Percentiles rank a stretch among this genome's conserved stretches.
Conservation (phyloP, 1,140 invertebrate genomes). For the Popillia japonica region DNA sequence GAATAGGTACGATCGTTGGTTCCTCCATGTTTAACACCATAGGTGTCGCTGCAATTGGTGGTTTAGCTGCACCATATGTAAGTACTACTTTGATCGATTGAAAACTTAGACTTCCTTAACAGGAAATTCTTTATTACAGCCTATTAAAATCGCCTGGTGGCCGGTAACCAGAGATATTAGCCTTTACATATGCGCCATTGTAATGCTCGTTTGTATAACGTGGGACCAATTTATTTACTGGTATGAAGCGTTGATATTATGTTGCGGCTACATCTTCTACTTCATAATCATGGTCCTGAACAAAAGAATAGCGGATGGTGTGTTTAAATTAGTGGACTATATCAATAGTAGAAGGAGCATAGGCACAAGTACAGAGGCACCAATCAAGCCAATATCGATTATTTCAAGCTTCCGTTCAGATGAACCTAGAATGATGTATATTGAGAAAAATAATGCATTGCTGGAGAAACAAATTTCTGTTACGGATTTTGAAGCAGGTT, state of each 20-base stretch:
- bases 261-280: conserved; percentile 75
- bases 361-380: not conserved
- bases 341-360: not conserved
- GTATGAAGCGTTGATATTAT: conserved; percentile 76
- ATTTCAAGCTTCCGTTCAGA: not conserved
- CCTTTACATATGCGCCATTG: conserved; percentile 82
- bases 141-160: conserved; percentile 82
- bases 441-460: not conserved
- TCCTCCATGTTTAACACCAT: conserved; percentile 89
- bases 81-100: conserved; percentile 35
- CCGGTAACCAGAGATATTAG: conserved; percentile 85
- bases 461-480: not conserved
- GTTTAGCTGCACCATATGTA: conserved; percentile 77
- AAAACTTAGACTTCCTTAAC: not conserved
- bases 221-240: conserved; percentile 83
- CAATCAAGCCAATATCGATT: not conserved
- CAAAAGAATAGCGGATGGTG: conserved; percentile 57
- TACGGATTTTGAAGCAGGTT: not conserved
- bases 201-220: conserved; percentile 77
- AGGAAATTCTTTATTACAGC: conserved; percentile 64
- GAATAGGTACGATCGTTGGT: conserved; percentile 87
- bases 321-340: conserved; percentile 36
- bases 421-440: not conserved
- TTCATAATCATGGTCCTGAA: conserved; percentile 70
- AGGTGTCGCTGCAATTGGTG: conserved; percentile 85